Conservation (phyloP, 2,888 invertebrate genomes). For the Thera britannica region DNA sequence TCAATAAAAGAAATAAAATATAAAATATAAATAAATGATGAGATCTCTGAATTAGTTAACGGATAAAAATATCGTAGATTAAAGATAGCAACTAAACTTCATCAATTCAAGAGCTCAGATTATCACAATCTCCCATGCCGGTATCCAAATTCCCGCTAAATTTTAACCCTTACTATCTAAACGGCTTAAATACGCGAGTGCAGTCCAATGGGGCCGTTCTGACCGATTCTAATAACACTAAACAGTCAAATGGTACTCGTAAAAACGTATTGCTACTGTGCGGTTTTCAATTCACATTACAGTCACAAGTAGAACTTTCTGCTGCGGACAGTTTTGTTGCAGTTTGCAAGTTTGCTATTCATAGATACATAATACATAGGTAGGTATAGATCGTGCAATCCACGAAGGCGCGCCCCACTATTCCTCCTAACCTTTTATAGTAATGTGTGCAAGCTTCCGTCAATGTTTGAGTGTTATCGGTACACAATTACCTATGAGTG, state of each 20-base stretch:
- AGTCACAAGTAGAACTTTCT: slow-evolving; percentile 1
- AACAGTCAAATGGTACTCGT: slow-evolving; percentile 61
- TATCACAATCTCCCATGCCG: slow-evolving; percentile 4
- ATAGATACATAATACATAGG: too few relatives aligned
- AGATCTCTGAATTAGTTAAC: too few relatives aligned
- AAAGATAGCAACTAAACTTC: background rate
- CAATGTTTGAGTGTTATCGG: too few relatives aligned
- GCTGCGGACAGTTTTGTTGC: slow-evolving; percentile 1
- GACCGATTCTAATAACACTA: slow-evolving; percentile 69
- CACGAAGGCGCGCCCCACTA: too few relatives aligned
- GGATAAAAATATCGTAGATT: too few relatives aligned
- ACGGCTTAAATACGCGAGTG: slow-evolving; percentile 54
- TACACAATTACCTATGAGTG: too few relatives aligned
- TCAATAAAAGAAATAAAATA: too few relatives aligned
- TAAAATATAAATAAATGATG: too few relatives aligned
- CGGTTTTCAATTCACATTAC: slow-evolving; percentile 56
- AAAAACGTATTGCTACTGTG: slow-evolving; percentile 72
- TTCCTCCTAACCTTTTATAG: too few relatives aligned
- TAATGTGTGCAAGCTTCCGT: too few relatives aligned
- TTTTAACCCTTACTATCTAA: slow-evolving; percentile 30
- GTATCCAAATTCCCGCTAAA: slow-evolving; percentile 7
- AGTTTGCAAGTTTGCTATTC: background rate
- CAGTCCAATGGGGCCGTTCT: slow-evolving; percentile 53
- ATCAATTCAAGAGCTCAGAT: slow-evolving; percentile 2
- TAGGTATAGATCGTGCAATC: too few relatives aligned